These are phyloP conservation scores for Drosophila yooni DNA, from an alignment of 2,888 invertebrate species.

Conservation along the genomic window DNA sequence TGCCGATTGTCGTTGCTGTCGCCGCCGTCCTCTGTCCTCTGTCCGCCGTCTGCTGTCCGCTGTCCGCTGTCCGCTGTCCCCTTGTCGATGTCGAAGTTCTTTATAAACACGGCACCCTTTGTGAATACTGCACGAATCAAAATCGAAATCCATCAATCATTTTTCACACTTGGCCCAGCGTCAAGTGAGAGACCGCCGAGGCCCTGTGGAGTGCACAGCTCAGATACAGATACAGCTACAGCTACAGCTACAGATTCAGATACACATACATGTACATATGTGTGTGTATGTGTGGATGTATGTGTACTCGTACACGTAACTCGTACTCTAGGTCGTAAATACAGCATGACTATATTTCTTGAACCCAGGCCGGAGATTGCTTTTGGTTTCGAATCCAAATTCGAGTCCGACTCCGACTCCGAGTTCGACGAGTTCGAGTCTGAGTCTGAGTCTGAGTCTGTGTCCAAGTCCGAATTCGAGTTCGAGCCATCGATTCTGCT, in stretches of 20 bases:
- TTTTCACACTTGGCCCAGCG: slow-evolving; percentile 72
- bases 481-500: slow-evolving; percentile 49
- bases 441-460: not conserved
- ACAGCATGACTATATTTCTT: slow-evolving; percentile 32
- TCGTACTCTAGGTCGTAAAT: not conserved
- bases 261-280: not conserved
- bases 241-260: slow-evolving; percentile 4
- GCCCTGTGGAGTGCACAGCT: slow-evolving; percentile 54
- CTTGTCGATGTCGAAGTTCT: slow-evolving; percentile 56
- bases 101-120: slow-evolving; percentile 76
- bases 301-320: not conserved
- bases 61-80: not conserved
- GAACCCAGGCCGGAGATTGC: slow-evolving; percentile 16
- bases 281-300: not conserved
- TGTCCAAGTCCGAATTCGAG: slow-evolving; percentile 3
- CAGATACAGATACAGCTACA: slow-evolving; percentile 19
- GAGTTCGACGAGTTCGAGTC: not conserved
- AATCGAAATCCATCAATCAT: slow-evolving; percentile 74
- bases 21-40: slow-evolving; percentile 42
- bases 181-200: slow-evolving; percentile 51
- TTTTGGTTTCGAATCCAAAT: not conserved
- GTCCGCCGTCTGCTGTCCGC: not conserved
- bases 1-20: slow-evolving; percentile 79
- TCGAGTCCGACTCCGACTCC: not conserved
- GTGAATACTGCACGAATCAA: slow-evolving; percentile 66